These are phyloP conservation scores for Leucoma salicis DNA, from an alignment of 2,888 invertebrate genomes.

Conservation along the genomic window DNA sequence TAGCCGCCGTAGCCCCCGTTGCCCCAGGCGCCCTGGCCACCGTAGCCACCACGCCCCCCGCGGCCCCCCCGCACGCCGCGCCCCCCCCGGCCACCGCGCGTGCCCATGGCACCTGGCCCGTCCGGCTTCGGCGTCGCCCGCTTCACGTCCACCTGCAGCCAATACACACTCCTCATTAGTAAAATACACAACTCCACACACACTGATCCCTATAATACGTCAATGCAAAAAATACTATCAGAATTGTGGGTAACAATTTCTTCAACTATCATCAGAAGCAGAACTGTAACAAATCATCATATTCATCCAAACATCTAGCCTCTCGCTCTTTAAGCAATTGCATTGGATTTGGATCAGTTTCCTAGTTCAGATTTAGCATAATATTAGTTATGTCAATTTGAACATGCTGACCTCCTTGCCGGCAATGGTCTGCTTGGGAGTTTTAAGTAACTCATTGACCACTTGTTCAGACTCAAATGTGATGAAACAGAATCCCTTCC, in stretches of 20 bases:
- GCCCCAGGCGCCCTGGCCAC: conserved; percentile 85
- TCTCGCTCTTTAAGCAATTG: no score
- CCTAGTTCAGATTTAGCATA: no score
- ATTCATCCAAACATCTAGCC: neutral
- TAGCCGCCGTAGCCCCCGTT: conserved; percentile 85
- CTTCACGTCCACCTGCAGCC: conserved; percentile 92
- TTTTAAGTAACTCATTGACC: conserved; percentile 94
- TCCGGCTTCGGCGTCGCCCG: conserved; percentile 96
- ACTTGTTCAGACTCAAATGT: conserved; percentile 98
- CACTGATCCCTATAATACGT: no score
- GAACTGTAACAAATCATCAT: conserved; percentile 29
- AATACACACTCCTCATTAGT: neutral
- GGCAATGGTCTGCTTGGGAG: conserved; percentile 95
- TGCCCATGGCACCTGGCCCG: conserved; percentile 85
- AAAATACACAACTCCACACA: neutral
- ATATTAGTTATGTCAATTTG: neutral
- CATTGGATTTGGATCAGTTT: no score
- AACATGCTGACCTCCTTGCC: conserved; percentile 90
- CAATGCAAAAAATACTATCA: no score
- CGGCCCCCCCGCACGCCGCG: conserved; percentile 87
- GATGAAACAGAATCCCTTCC: conserved; percentile 98
- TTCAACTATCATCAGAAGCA: conserved; percentile 29
- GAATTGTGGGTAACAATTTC: conserved; percentile 14
- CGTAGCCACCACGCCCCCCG: conserved; percentile 84
- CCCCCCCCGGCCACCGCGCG: conserved; percentile 85